Conservation (phyloP, 1,140 invertebrate species). For the Lasioglossum baleicum region DNA sequence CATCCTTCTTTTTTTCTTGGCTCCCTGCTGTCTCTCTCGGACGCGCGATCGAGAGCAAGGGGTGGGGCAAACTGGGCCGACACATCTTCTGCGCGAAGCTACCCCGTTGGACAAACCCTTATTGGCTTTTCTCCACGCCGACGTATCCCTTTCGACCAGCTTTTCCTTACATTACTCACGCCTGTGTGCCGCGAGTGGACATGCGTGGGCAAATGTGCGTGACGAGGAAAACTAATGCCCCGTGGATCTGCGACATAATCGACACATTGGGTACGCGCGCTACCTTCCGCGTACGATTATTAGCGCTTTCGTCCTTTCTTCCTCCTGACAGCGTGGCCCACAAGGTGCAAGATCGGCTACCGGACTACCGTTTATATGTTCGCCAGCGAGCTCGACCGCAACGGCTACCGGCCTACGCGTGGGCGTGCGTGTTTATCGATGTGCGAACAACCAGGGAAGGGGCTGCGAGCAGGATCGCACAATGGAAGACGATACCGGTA, state of each 20-base stretch:
- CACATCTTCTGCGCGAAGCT: conserved; percentile 22
- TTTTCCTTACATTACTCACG: conserved; percentile 63
- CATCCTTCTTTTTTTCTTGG: conserved; percentile 6
- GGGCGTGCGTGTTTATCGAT: neutral
- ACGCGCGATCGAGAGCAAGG: too few species aligned
- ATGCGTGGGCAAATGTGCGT: conserved; percentile 42
- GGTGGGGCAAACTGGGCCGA: neutral
- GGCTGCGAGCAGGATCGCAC: conserved; percentile 24
- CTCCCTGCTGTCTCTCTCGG: neutral
- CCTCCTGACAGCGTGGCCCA: neutral
- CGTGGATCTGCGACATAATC: conserved; percentile 27
- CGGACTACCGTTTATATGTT: neutral
- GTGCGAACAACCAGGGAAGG: neutral
- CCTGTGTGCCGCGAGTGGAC: conserved; percentile 29
- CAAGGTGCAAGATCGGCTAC: neutral
- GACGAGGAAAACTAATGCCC: conserved; percentile 53
- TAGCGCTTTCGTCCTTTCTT: conserved; percentile 40
- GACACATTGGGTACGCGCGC: neutral
- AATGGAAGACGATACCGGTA: conserved; percentile 52
- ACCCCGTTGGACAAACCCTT: conserved; percentile 57
- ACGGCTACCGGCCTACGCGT: neutral
- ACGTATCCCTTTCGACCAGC: conserved; percentile 32
- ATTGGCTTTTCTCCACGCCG: conserved; percentile 49
- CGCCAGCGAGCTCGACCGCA: neutral
- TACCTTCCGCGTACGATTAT: neutral